phyloP scores from a whole-genome alignment of 2,888 invertebrate species.

The Morinoia aosen region DNA sequence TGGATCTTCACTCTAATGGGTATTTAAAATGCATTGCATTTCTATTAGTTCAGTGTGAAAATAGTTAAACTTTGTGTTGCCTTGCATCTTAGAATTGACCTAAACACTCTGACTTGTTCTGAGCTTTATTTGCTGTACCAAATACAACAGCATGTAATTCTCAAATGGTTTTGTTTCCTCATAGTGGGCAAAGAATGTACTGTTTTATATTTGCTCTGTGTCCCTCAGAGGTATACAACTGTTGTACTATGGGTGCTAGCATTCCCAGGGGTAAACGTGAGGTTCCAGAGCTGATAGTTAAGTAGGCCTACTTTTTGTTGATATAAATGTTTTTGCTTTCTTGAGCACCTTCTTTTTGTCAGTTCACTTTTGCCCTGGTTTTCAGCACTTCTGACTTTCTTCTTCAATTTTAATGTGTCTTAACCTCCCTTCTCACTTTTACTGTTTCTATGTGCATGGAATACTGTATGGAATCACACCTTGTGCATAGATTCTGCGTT shows the following conservation, averaged over 20 bases:
- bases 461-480: neutral
- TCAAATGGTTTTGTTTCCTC: neutral
- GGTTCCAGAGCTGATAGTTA: no score
- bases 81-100: neutral
- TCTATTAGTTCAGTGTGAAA: neutral
- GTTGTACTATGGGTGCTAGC: no score
- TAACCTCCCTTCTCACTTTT: neutral
- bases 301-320: no score
- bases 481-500: no score
- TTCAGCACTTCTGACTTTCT: no score
- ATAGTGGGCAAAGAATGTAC: neutral
- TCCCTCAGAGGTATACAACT: no score
- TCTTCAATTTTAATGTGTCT: neutral
- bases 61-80: neutral
- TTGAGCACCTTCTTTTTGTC: no score
- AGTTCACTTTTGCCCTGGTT: no score
- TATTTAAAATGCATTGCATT: no score
- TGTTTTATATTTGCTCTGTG: neutral
- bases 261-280: no score
- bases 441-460: neutral
- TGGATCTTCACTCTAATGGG: no score
- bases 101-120: neutral
- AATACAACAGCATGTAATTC: neutral
- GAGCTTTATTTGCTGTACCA: neutral
- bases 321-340: no score